phyloP scores from a whole-genome alignment of 2,113 vertebrate species.

The Sylvietta virens region DNA sequence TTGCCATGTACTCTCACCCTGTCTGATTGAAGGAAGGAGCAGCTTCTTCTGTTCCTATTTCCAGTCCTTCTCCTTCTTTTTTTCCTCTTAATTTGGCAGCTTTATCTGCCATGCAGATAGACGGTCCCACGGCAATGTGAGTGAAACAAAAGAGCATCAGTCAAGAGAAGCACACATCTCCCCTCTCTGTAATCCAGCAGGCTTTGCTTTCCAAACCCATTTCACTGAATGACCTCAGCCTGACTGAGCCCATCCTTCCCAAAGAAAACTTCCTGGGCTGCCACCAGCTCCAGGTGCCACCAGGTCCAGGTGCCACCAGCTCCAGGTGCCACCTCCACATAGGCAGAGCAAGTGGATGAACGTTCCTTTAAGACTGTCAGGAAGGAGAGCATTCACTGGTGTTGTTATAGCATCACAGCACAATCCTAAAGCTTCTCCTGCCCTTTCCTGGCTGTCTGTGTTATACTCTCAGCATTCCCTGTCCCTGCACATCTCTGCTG shows the following conservation, averaged over 20 bases:
- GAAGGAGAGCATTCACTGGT: not conserved
- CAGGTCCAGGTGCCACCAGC: not conserved
- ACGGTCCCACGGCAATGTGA: accelerated
- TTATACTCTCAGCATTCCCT: not conserved
- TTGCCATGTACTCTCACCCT: not conserved
- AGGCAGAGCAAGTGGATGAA: not conserved
- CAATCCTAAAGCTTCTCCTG: not conserved
- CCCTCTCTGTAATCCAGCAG: not conserved
- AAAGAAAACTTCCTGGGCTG: not conserved
- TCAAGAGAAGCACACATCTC: not conserved
- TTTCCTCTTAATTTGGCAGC: not conserved
- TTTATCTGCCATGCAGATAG: not conserved
- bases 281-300: not conserved
- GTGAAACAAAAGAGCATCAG: not conserved
- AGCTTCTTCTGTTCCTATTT: not conserved
- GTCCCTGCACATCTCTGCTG: not conserved
- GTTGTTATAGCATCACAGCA: not conserved
- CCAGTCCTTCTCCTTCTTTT: not conserved
- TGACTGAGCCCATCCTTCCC: not conserved
- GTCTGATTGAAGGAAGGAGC: not conserved
- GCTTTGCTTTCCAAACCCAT: not conserved
- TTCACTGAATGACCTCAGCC: not conserved
- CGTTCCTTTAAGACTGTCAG: not conserved
- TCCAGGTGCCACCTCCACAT: not conserved
- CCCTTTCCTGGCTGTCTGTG: not conserved